A percentile compares a stretch with the other conserved stretches of the same genome.
phyloP scores from a whole-genome alignment of 1,140 invertebrate species.

The Lerema accius region DNA sequence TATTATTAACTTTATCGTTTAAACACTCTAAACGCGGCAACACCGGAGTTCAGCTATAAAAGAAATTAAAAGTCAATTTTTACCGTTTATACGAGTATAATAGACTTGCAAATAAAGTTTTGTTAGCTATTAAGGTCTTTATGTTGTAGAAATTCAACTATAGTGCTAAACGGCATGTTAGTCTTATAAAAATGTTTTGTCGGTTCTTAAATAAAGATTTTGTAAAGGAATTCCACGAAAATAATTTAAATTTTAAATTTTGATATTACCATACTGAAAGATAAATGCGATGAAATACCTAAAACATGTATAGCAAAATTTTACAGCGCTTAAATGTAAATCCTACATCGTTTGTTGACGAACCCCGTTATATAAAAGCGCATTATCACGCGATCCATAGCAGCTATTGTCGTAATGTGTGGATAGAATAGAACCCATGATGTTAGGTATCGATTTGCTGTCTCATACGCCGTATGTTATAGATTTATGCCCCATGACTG shows the following conservation, averaged over 20 bases:
- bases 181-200: no score
- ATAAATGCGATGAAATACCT: conserved; percentile 1
- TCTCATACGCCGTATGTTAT: conserved; percentile 28
- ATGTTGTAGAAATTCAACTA: no score
- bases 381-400: conserved; percentile 36
- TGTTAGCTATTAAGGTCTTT: no score
- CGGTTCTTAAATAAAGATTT: no score
- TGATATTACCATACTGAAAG: background rate
- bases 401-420: conserved; percentile 31
- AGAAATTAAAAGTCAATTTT: conserved; percentile 1
- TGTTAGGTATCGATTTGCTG: conserved; percentile 41
- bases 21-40: background rate
- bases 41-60: background rate
- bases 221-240: no score
- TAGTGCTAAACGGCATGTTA: no score
- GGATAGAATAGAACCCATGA: conserved; percentile 23
- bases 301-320: conserved; percentile 38
- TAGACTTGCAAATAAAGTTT: no score
- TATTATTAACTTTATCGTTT: conserved; percentile 13
- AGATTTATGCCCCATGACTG: background rate
- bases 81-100: background rate
- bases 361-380: conserved; percentile 22
- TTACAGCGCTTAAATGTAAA: conserved; percentile 49
- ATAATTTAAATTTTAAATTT: no score
- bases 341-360: conserved; percentile 35